Conservation (phyloP, 2,113 vertebrate genomes). For the Aegithalos caudatus region DNA sequence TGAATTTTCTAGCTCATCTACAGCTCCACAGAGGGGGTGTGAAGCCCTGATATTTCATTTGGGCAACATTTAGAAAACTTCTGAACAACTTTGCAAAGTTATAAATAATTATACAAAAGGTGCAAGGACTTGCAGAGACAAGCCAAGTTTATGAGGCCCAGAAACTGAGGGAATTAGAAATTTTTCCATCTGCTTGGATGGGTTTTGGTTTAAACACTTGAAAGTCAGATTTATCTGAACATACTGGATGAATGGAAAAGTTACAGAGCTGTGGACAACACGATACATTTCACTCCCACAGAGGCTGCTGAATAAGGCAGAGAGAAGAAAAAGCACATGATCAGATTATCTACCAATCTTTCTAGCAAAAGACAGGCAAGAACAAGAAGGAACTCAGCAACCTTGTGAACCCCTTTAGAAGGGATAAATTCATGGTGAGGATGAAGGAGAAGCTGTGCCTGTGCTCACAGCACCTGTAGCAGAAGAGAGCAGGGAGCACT, state of each 20-base stretch:
- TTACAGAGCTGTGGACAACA: background rate
- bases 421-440: background rate
- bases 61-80: background rate
- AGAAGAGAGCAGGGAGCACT: background rate
- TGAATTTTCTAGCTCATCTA: background rate
- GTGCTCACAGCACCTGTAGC: background rate
- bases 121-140: background rate
- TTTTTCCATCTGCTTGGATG: conserved; percentile 20
- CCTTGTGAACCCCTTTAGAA: background rate
- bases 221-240: background rate
- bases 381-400: background rate
- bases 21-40: background rate
- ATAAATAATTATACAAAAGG: conserved; percentile 6
- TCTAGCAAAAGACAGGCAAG: background rate
- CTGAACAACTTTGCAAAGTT: background rate
- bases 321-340: background rate
- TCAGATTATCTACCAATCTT: background rate
- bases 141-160: conserved; percentile 1
- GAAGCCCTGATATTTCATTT: background rate
- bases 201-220: background rate
- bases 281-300: background rate
- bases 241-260: background rate
- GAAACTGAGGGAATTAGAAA: background rate
- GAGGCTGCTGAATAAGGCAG: background rate
- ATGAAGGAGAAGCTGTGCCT: background rate